Evolutionary conservation across 2,113 vertebrate species (phyloP).

Genomic region (Nesogale talazaci): DNA sequence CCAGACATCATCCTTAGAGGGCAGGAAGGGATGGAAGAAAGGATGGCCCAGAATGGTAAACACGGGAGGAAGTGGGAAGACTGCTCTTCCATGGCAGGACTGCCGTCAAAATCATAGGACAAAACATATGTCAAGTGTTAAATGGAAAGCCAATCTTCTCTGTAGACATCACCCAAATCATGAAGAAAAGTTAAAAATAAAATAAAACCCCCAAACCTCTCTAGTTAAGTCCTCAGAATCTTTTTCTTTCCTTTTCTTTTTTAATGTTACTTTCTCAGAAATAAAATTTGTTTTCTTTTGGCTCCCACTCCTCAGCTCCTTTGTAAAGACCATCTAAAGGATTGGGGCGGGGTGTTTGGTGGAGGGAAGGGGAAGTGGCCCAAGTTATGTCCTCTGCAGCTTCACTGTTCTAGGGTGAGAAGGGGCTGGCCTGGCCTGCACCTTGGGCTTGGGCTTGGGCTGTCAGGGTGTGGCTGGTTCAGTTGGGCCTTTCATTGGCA

Average conservation of each 20-base stretch:
- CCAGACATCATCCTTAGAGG: too few species aligned
- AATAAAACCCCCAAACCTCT: too few species aligned
- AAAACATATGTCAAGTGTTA: too few species aligned
- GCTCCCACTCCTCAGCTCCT: neutral
- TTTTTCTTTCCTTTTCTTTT: neutral
- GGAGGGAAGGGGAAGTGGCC: neutral
- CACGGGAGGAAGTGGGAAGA: too few species aligned
- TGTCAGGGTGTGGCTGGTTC: neutral
- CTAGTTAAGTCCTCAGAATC: neutral
- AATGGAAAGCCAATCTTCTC: too few species aligned
- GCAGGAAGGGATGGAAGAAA: too few species aligned
- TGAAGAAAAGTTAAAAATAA: too few species aligned
- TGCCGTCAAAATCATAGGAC: too few species aligned
- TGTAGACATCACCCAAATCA: too few species aligned
- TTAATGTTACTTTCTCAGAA: neutral
- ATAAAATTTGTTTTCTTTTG: neutral
- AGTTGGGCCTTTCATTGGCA: neutral
- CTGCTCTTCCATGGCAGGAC: too few species aligned
- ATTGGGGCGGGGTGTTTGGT: fast-evolving
- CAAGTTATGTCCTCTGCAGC: neutral
- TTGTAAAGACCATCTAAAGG: neutral
- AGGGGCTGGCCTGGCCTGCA: too few species aligned
- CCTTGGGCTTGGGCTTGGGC: neutral
- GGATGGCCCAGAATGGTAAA: too few species aligned
- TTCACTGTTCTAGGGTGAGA: neutral